Conservation (phyloP, 2,888 invertebrate genomes). For the Drosophila seclusa region DNA sequence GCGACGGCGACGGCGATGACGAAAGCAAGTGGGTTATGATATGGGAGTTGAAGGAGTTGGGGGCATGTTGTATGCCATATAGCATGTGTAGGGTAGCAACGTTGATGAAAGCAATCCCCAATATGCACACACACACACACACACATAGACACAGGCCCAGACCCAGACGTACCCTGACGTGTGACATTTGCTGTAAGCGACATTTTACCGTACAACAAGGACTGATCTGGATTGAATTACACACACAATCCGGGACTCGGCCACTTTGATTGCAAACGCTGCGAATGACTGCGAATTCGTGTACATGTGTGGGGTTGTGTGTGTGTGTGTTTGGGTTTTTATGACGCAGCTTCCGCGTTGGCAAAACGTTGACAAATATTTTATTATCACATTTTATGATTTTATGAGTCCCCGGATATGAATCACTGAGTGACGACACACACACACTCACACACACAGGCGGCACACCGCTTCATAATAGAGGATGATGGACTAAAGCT, state of each 20-base stretch:
- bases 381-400: conserved; percentile 81
- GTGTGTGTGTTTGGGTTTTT: conserved; percentile 24
- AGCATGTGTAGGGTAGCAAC: conserved; percentile 12
- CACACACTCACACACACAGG: conserved; percentile 10
- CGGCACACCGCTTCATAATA: conserved; percentile 44
- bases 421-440: conserved; percentile 74
- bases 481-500: conserved; percentile 54
- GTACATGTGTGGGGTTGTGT: conserved; percentile 14
- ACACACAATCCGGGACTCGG: conserved; percentile 79
- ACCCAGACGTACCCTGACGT: conserved; percentile 55
- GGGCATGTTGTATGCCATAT: conserved; percentile 11
- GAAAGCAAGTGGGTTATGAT: conserved; percentile 30
- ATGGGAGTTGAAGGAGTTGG: conserved; percentile 14
- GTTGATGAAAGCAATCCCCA: conserved; percentile 67
- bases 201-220: conserved; percentile 75
- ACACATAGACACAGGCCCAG: conserved; percentile 2
- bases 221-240: conserved; percentile 82
- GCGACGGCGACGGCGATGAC: conserved; percentile 28
- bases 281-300: conserved; percentile 50
- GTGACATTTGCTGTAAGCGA: conserved; percentile 81
- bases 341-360: conserved; percentile 50
- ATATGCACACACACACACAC: conserved; percentile 42
- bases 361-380: conserved; percentile 80
- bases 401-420: conserved; percentile 81
- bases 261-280: conserved; percentile 77